Evolutionary conservation across 2,888 invertebrate genomes (phyloP), one percentile per base, ranked within the genome.

Genomic region (Scotopteryx bipunctaria): DNA sequence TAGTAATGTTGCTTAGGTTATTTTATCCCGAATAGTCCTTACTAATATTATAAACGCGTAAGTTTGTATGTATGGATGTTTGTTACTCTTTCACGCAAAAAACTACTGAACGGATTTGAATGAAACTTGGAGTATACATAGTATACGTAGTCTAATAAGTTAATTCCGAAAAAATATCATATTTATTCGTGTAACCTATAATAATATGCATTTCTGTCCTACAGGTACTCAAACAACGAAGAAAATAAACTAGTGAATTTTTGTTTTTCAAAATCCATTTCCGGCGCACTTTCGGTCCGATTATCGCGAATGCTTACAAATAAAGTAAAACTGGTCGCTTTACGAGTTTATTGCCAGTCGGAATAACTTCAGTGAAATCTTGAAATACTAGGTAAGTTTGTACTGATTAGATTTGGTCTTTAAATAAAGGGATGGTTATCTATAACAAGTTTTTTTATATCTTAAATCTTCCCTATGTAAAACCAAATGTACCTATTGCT

Each of bases 221-320:
- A 43, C 50, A 55, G 55, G 55, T 55, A 55, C 41, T 32, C 13
- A 2, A 1, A 4, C 13, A 32, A 23, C 13, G 0, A 5, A 9
- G n/a, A n/a, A 2, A 23, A n/a, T 4, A 15, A 23, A 4, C 8
- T 29, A 37, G n/a, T 29, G 19, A 11, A 13, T 33, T 16, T 25
- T 9, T 32, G 15, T 31, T 47, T 36, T 42, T 2, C 14, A 11
- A 14, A 42, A 31, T 14, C 14, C 8, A 1, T 42, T 36, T 37
- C 36, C 27, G 27, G 40, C 41, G 32, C 14, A 3, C 31, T 37
- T 37, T 14, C 17, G 15, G 14, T 35, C 11, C n/a, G 44, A 21
- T 37, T 37, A 36, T 19, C 13, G 6, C 14, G 5, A 36, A 8
- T 36, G 27, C n/a, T 45, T 38, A 31, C 31, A 46, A 44, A 29